Conservation (phyloP, 2,797 vertebrate species). For the Diplodus sargus region DNA sequence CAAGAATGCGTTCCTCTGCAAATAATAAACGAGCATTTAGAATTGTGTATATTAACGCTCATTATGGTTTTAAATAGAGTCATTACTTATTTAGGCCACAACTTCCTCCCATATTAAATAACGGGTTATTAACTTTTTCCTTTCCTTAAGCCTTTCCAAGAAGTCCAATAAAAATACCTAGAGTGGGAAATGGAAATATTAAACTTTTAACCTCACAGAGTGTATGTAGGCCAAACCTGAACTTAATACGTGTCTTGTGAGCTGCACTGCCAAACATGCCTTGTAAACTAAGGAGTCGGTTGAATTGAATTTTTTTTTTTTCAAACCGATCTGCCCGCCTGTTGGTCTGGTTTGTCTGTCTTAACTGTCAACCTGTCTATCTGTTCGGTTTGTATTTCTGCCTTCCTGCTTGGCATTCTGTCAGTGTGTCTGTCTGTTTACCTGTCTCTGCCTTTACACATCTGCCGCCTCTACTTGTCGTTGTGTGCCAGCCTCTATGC, state of each 20-base stretch:
- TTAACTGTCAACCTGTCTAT: slow-evolving; percentile 19
- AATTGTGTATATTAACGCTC: slow-evolving; percentile 18
- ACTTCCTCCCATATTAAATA: slow-evolving; percentile 39
- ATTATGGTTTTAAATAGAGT: slow-evolving; percentile 35
- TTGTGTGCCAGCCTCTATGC: slow-evolving; percentile 5
- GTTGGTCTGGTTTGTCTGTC: slow-evolving; percentile 42
- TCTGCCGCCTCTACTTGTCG: slow-evolving; percentile 1
- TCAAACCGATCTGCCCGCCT: slow-evolving; percentile 14
- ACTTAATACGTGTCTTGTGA: slow-evolving; percentile 51
- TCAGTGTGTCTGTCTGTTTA: not conserved
- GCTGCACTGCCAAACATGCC: slow-evolving; percentile 39
- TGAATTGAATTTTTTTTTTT: slow-evolving; percentile 2
- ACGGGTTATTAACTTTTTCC: slow-evolving; percentile 37
- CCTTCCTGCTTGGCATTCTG: not conserved
- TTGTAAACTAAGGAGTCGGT: slow-evolving; percentile 33
- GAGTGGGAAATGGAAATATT: slow-evolving; percentile 55
- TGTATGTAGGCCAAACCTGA: slow-evolving; percentile 54
- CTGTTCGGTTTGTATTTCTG: slow-evolving; percentile 8
- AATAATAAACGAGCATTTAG: slow-evolving; percentile 25
- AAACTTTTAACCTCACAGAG: slow-evolving; percentile 62
- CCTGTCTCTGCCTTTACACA: not conserved
- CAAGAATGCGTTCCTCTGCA: not conserved
- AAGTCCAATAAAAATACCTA: slow-evolving; percentile 52
- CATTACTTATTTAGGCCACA: slow-evolving; percentile 31
- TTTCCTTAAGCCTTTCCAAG: slow-evolving; percentile 35